Conservation (phyloP, 2,113 vertebrate genomes). For the Dipodomys ordii region DNA sequence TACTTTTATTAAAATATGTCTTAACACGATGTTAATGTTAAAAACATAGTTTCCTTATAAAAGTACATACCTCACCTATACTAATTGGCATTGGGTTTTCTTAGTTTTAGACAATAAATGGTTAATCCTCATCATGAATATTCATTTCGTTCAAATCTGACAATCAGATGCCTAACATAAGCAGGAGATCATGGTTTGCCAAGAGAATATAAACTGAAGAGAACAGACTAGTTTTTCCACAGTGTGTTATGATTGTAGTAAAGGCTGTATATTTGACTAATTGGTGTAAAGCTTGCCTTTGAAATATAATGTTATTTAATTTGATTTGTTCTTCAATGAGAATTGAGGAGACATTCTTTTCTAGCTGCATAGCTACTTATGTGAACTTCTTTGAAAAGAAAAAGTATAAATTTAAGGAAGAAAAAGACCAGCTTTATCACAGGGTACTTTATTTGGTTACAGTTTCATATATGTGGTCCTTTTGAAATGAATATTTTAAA, state of each 20-base stretch:
- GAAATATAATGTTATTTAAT: conserved; percentile 76
- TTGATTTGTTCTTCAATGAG: conserved; percentile 74
- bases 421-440: conserved; percentile 18
- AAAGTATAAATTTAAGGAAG: conserved; percentile 72
- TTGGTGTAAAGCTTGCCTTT: conserved; percentile 75
- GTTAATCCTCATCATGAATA: conserved; percentile 90
- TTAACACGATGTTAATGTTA: conserved; percentile 28
- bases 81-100: conserved; percentile 54
- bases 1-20: conserved; percentile 56
- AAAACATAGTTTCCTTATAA: conserved; percentile 48
- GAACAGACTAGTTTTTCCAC: conserved; percentile 87
- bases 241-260: conserved; percentile 80
- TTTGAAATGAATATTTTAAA: conserved; percentile 57
- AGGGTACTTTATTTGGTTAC: conserved; percentile 70
- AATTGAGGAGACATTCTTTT: conserved; percentile 68
- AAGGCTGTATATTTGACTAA: conserved; percentile 75
- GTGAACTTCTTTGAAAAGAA: conserved; percentile 67
- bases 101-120: conserved; percentile 82
- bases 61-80: conserved; percentile 53
- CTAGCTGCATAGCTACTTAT: conserved; percentile 71
- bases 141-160: conserved; percentile 88
- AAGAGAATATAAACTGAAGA: conserved; percentile 88
- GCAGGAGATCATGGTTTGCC: conserved; percentile 87
- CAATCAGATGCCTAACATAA: conserved; percentile 90
- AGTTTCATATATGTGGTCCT: conserved; percentile 37